Evolutionary conservation across 2,113 vertebrate species (phyloP), one percentile per base, ranked within the genome.

Genomic region (Perca flavescens): DNA sequence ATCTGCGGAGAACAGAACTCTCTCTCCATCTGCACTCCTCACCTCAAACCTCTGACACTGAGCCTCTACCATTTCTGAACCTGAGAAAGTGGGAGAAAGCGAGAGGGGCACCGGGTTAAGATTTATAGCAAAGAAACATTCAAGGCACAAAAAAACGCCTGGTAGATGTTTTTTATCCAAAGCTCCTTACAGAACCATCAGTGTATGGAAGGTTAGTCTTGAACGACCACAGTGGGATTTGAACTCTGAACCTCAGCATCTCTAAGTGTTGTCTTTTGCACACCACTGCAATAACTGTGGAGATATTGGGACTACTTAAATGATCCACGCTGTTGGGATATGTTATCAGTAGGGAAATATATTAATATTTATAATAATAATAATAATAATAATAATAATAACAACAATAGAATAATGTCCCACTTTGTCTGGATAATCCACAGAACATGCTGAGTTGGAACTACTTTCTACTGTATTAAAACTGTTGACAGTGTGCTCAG

Each of bases 1-100:
- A 86, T 99, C 97, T 40, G 97, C 98, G 36, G 97, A 97, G 92
- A 99, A 99, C 63, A 99, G 93, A 12, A 99, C 92, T 92, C 91
- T 95, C 84, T 96, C 96, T 52, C 96, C 93, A 56, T 97, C 96
- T 47, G 94, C 90, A 31, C 96, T 96, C 86, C 96, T 96, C 74
- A 99, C 97, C 95, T 99, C 98, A 89, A 99, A 99, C 89, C 96
- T 96, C 91, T 98, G 98, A 93, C 98, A 98, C 85, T 99, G 97
- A 69, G 97, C 98, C 88, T 99, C 97, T 78, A 99, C 97, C 91
- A 96, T 95, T 74, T 99, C 97, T 54, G 98, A 96, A 78, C 98
- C 98, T 99, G 87, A 73, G 91, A 84, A 14, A 77, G 84, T 57
- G 6, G 5, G 52, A 61, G 25, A 54, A 25, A 62, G 36, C 70